Base-by-base conservation (phyloP, 2,888 invertebrate species). In the Eledona agricola region DNA sequence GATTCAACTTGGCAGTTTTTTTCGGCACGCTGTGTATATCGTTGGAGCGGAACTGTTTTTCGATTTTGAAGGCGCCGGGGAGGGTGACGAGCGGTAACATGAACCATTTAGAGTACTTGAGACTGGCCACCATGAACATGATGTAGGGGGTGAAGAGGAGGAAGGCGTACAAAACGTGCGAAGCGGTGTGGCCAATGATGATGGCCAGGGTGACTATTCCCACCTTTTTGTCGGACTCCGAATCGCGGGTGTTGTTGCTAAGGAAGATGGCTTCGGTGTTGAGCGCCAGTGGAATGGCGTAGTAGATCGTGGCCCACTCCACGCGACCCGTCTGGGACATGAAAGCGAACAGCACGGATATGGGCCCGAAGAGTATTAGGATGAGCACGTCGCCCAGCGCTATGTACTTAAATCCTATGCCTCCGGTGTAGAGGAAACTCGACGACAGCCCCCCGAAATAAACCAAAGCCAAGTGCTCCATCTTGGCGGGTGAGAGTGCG, bases 151-250 rank as follows among this genome's bases (percentile, higher is more conserved):
- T 86, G 72, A 96, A 96, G 11, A 96, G 77, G 57, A 96, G 80
- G 78, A 93, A 85, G 45, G 93, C 92, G 77, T 93, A 96, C 12
- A 96, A 79, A 55, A 95, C 85, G 76, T 95, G 93, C 3, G 96
- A 96, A 55, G 90, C 89, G 22, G 93, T 93, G 69, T 87, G 88
- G 11, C 96, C 96, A 60, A 96, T 88, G 42, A 96, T 77, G 70
- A 96, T 96, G n/a, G 96, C 95, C 65, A 96, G 78, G 7, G 96
- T 97, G 0, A 96, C 93, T 67, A 96, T 95, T 57, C 95, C 95
- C 32, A 92, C 96, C 72, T 85, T 86, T 55, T 86, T 84, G 71
- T 96, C 96, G 51, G 87, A 87, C 69, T 93, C 93, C 62, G 91
- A 83, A 78, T 96, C 96, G 61, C 96, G 83, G 0, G 95, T 93